These are phyloP conservation scores for Gambusia holbrooki DNA, from an alignment of 2,113 vertebrate species.

Conservation along the genomic window DNA sequence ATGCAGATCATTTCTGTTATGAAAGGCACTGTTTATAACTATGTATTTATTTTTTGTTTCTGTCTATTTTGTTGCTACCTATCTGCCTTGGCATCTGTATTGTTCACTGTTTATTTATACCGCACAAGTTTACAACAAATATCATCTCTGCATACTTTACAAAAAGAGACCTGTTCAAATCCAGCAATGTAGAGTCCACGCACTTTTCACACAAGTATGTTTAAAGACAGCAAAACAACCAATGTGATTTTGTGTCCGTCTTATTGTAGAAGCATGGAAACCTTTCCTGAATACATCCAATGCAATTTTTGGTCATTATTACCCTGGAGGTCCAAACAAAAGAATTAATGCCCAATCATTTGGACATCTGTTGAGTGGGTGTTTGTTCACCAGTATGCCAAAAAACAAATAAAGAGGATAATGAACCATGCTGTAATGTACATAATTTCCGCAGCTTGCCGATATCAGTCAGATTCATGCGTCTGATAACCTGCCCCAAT, in stretches of 20 bases:
- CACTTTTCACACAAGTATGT: background rate
- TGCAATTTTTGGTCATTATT: constrained; percentile 23
- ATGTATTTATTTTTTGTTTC: background rate
- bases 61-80: background rate
- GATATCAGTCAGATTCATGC: constrained; percentile 1
- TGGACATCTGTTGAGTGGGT: constrained; percentile 59
- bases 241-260: too few species aligned
- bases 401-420: constrained; percentile 12
- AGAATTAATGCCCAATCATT: constrained; percentile 30
- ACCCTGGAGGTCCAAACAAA: constrained; percentile 20
- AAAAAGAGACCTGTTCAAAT: background rate
- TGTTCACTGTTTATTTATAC: background rate
- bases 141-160: background rate
- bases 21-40: background rate
- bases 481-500: background rate
- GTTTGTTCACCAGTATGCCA: constrained; percentile 23
- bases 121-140: background rate
- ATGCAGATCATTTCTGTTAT: too few species aligned
- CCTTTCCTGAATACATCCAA: constrained; percentile 7
- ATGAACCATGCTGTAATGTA: background rate
- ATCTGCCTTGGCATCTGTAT: background rate
- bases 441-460: constrained; percentile 8
- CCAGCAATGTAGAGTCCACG: background rate
- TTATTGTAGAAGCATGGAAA: background rate
- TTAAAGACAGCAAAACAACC: background rate